phyloP scores from a whole-genome alignment of 2,888 invertebrate species.

The Xylophagus ater region DNA sequence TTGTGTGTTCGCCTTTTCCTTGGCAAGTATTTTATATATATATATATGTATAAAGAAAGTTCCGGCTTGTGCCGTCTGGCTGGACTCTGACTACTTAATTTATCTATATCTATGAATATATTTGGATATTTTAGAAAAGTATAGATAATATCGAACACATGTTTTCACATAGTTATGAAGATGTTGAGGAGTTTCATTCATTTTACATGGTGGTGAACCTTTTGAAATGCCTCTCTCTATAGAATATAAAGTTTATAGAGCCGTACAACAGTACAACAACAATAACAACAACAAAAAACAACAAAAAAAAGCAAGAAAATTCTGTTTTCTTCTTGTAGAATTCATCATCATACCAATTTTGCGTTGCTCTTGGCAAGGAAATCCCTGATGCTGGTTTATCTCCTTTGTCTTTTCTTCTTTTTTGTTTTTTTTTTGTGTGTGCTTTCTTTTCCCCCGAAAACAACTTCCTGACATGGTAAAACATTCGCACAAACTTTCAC shows the following conservation, averaged over 20 bases:
- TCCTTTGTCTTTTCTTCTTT: neutral
- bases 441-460: neutral
- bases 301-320: conserved; percentile 8
- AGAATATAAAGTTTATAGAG: conserved; percentile 11
- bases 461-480: neutral
- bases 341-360: no score
- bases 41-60: conserved; percentile 11
- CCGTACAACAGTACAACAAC: no score
- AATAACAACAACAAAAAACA: no score
- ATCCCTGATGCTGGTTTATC: neutral
- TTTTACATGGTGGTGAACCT: conserved; percentile 6
- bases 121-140: conserved; percentile 2
- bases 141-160: conserved; percentile 9
- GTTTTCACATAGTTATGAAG: conserved; percentile 11
- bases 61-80: conserved; percentile 4
- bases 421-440: no score
- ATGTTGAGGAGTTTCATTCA: conserved; percentile 10
- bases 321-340: conserved; percentile 8
- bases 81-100: neutral
- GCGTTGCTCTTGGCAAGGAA: no score
- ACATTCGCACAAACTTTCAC: conserved; percentile 12
- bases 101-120: conserved; percentile 3
- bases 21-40: no score
- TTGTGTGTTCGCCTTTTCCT: neutral
- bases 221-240: conserved; percentile 8